These are phyloP conservation scores for Meiosimyza decipiens DNA, from an alignment of 2,888 invertebrate genomes.

Conservation along the genomic window DNA sequence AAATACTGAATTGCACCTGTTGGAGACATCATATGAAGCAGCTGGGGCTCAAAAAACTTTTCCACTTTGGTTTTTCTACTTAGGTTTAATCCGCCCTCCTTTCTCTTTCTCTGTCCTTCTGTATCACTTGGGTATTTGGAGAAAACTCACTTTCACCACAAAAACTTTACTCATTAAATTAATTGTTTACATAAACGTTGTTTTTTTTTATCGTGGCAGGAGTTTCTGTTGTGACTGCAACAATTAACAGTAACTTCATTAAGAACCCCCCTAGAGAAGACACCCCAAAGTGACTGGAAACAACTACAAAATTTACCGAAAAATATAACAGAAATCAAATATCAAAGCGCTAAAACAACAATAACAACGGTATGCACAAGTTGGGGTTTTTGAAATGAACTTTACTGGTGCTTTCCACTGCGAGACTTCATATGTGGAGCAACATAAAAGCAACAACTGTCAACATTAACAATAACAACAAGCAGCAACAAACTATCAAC, in stretches of 20 bases:
- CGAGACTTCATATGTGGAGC: no score
- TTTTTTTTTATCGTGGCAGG: background rate
- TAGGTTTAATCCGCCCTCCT: no score
- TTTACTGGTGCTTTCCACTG: no score
- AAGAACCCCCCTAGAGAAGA: background rate
- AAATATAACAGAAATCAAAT: conserved; percentile 5
- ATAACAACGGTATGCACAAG: background rate
- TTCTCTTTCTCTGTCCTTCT: no score
- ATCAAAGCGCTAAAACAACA: conserved; percentile 1
- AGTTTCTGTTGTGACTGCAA: conserved; percentile 23
- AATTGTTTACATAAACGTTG: conserved; percentile 26
- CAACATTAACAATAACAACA: background rate
- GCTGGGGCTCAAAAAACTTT: no score
- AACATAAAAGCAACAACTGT: background rate
- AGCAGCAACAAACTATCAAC: background rate
- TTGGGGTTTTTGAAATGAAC: no score
- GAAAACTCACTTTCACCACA: background rate
- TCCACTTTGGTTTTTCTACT: no score
- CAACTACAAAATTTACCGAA: conserved; percentile 2
- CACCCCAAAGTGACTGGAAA: conserved; percentile 5
- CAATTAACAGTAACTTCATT: conserved; percentile 28
- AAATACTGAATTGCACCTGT: no score
- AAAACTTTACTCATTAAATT: conserved; percentile 32
- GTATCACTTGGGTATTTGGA: no score
- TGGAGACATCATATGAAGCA: no score